Base-by-base conservation (phyloP, 1,140 invertebrate genomes). In the Pemphigus obesinymphae region DNA sequence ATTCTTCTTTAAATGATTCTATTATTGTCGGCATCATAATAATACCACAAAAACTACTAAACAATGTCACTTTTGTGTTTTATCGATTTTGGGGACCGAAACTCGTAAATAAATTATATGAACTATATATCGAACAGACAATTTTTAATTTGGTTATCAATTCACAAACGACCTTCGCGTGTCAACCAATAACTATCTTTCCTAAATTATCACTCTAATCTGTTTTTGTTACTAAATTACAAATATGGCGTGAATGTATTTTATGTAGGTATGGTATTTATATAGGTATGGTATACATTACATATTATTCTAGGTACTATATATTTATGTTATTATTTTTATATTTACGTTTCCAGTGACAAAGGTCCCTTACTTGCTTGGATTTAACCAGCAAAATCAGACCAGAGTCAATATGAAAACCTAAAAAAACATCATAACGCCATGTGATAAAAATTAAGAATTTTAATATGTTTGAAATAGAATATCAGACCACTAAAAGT, bases 101-200 rank as follows among this genome's bases (percentile, higher is more conserved):
- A 20, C 37, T 70, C 40, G 66, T 70, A 70, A 70, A 70, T 70
- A 70, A 70, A 70, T 43, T 45, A 70, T 17, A 70, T 23, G n/a
- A 20, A 48, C 45, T 48, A 48, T 58, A 58, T 45, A 37, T 72
- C 26, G 70, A 31, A 20, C 43, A 10, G 23, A 31, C 23, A 17
- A 73, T 73, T 73, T 45, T 73, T 73, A 73, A 73, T 73, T 73
- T 73, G 43, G 29, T 73, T 50, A 73, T 50, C 70, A 73, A 73
- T 73, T 73, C 17, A 26, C 70, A 50, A 73, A 73, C 31, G 70
- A 20, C 70, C 70, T 73, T 73, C 70, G 45, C 70, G 43, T 73
- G 70, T 48, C 43, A 20, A 48, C 70, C 45, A 31, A 31, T n/a
- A 3, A 29, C 68, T 48, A 73, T 48, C 43, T 73, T 20, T 1